These are phyloP conservation scores for Sebastes oblongus DNA, from an alignment of 2,797 vertebrate species.

Conservation along the genomic window DNA sequence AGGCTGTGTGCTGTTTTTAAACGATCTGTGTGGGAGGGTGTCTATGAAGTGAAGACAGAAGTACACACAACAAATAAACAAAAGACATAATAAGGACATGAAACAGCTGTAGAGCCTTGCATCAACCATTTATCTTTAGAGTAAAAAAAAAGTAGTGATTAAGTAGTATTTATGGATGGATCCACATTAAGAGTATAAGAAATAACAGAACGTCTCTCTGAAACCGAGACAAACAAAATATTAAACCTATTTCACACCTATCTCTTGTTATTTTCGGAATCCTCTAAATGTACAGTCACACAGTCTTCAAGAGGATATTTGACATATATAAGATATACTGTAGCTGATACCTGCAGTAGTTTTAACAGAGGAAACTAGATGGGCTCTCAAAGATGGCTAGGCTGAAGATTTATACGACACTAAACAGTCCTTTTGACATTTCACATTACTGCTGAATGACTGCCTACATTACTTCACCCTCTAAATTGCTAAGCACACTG, in stretches of 20 bases:
- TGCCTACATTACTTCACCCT: not conserved
- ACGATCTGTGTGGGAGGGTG: slow-evolving; percentile 65
- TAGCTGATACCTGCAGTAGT: slow-evolving; percentile 2
- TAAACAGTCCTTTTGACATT: slow-evolving; percentile 40
- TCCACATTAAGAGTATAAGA: not conserved
- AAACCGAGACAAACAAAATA: not conserved
- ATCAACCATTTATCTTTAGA: slow-evolving; percentile 8
- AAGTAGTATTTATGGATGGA: not conserved
- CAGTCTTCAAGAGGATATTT: not conserved
- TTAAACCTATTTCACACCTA: not conserved
- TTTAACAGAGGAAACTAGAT: not conserved
- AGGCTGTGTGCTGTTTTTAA: slow-evolving; percentile 66
- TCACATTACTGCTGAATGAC: slow-evolving; percentile 15
- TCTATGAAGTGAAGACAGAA: slow-evolving; percentile 59
- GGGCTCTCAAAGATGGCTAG: slow-evolving; percentile 2
- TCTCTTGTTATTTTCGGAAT: not conserved
- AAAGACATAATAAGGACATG: slow-evolving; percentile 44
- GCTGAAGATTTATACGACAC: slow-evolving; percentile 9
- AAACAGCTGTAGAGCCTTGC: slow-evolving; percentile 17
- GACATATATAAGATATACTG: not conserved
- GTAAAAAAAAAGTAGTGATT: not conserved
- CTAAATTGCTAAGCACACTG: slow-evolving; percentile 15
- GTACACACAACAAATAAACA: slow-evolving; percentile 60
- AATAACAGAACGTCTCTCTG: not conserved
- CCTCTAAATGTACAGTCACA: not conserved